Evolutionary conservation across 2,797 vertebrate species (phyloP).

Genomic region (Prionace glauca): DNA sequence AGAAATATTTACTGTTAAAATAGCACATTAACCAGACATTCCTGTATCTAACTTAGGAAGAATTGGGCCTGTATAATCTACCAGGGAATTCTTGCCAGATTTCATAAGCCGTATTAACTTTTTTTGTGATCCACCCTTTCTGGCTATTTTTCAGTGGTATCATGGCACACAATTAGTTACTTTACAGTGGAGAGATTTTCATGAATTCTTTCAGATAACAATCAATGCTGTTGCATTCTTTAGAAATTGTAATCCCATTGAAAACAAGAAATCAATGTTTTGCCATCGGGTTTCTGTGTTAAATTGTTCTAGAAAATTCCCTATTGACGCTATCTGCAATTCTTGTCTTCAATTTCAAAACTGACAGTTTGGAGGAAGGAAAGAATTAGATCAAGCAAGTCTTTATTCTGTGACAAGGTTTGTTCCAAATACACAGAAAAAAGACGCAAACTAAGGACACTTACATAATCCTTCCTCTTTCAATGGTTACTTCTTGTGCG

Average conservation of each 20-base stretch:
- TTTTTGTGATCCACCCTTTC: neutral
- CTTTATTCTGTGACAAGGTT: neutral
- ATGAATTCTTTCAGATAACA: neutral
- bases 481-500: neutral
- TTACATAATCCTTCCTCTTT: neutral
- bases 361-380: neutral
- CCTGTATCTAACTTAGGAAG: neutral
- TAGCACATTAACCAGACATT: constrained; percentile 20
- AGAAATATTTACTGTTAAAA: constrained; percentile 21
- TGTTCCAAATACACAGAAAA: neutral
- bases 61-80: neutral
- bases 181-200: neutral
- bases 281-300: neutral
- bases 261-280: neutral
- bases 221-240: neutral
- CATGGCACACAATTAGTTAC: neutral
- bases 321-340: neutral
- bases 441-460: neutral
- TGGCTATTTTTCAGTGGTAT: neutral
- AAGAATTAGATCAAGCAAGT: neutral
- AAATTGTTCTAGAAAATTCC: neutral
- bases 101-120: neutral
- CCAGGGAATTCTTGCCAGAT: neutral
- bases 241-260: neutral
- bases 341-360: neutral